phyloP scores from a whole-genome alignment of 1,140 invertebrate species.

The Drosophila kurseongensis region DNA sequence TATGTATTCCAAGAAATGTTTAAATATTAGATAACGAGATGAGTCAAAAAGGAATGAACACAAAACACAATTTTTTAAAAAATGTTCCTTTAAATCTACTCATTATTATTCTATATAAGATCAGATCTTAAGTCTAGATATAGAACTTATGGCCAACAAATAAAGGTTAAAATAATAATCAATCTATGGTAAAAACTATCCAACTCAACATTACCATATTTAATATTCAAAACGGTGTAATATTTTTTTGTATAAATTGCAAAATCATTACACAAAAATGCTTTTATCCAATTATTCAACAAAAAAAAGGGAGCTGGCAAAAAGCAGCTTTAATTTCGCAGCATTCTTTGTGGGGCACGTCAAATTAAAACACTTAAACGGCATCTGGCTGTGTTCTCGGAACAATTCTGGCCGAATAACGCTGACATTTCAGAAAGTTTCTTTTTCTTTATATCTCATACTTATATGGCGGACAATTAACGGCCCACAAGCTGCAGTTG shows the following conservation, averaged over 20 bases:
- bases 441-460: slow-evolving; percentile 7
- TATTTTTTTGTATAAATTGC: neutral
- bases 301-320: neutral
- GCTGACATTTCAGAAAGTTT: slow-evolving; percentile 57
- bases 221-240: neutral
- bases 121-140: too few relatives aligned
- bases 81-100: too few relatives aligned
- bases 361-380: slow-evolving; percentile 67
- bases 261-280: neutral
- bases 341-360: slow-evolving; percentile 55
- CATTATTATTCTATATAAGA: too few relatives aligned
- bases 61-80: too few relatives aligned
- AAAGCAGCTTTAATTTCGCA: slow-evolving; percentile 28
- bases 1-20: too few relatives aligned
- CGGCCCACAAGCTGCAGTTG: slow-evolving; percentile 31
- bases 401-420: slow-evolving; percentile 55
- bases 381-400: slow-evolving; percentile 50
- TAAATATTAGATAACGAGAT: too few relatives aligned
- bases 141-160: too few relatives aligned
- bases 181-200: too few relatives aligned
- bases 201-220: neutral
- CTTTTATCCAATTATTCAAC: slow-evolving; percentile 32
- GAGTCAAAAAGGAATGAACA: too few relatives aligned
- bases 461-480: slow-evolving; percentile 56
- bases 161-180: too few relatives aligned